Evolutionary conservation across 2,797 vertebrate genomes (phyloP), one percentile per base, ranked within the genome.

Genomic region (Sternarchorhynchus goeldii): DNA sequence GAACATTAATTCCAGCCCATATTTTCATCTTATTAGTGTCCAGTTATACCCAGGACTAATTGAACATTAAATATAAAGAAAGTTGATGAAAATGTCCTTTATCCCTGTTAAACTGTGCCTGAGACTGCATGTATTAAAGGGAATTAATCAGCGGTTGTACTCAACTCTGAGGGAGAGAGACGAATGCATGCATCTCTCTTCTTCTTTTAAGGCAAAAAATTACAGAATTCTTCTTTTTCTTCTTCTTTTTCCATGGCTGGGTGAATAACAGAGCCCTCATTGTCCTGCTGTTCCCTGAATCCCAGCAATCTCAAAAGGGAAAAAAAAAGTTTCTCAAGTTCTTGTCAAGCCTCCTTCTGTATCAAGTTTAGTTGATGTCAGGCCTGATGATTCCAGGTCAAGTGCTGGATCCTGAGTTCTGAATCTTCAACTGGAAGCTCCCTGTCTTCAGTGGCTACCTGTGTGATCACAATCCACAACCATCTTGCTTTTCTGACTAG

Each of bases 1-100:
- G 90, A 91, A 91, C 93, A 92, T 93, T 94, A 92, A 94, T 93
- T 93, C 91, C 85, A 90, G 85, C 88, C 92, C 93, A 91, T 92
- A 93, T 94, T 94, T 93, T 91, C 92, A 93, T 93, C 91, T 93
- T 91, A 94, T 94, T 94, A 93, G 92, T 90, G 92, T 92, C 90
- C 90, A 85, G 92, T 93, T 93, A 92, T 92, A 92, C 92, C 92
- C 92, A 89, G 89, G 92, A 92, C 93, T 94, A 94, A 94, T 94
- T 94, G 93, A 93, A 94, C 93, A 93, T 94, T 94, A 94, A 93
- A 94, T 94, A 93, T 93, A 94, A 94, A 93, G 93, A 93, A 93
- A 93, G 92, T 93, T 94, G 93, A 94, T 94, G 93, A 94, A 94
- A 94, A 93, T 94, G 93, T 94, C 93, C 93, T 94, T 93, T 94